Percentiles rank a stretch among this genome's conserved stretches.
Evolutionary conservation across 2,888 invertebrate species (phyloP).

Genomic region (Pyrochroa serraticornis): DNA sequence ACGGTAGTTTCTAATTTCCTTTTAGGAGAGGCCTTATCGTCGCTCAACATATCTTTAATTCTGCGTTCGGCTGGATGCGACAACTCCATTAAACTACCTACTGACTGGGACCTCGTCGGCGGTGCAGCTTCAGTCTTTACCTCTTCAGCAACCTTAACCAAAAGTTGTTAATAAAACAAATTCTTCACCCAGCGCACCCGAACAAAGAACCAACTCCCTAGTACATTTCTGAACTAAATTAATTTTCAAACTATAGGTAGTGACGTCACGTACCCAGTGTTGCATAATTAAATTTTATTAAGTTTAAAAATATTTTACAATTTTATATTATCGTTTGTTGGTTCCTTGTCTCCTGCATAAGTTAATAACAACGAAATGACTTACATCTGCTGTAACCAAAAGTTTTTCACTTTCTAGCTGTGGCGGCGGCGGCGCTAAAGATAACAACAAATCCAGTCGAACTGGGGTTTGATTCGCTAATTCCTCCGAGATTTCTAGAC

Average conservation of each 20-base stretch:
- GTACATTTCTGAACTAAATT: too few species aligned
- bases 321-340: too few species aligned
- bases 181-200: too few species aligned
- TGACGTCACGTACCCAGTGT: too few species aligned
- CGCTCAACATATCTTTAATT: constrained; percentile 74
- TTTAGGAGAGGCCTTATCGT: constrained; percentile 68
- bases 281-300: too few species aligned
- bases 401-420: constrained; percentile 74
- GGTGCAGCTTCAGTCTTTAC: constrained; percentile 51
- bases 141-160: constrained; percentile 45
- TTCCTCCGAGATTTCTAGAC: constrained; percentile 85
- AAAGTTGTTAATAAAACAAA: background rate
- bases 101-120: constrained; percentile 68
- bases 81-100: constrained; percentile 76
- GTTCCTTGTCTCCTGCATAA: too few species aligned
- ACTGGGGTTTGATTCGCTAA: constrained; percentile 91
- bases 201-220: too few species aligned
- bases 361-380: constrained; percentile 2
- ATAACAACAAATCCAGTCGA: constrained; percentile 82
- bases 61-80: constrained; percentile 72
- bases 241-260: too few species aligned
- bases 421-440: constrained; percentile 82
- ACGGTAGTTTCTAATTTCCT: constrained; percentile 78
- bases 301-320: too few species aligned
- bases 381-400: constrained; percentile 66